Evolutionary conservation across 2,888 invertebrate genomes (phyloP).

Genomic region (Anoplius nigerrimus): DNA sequence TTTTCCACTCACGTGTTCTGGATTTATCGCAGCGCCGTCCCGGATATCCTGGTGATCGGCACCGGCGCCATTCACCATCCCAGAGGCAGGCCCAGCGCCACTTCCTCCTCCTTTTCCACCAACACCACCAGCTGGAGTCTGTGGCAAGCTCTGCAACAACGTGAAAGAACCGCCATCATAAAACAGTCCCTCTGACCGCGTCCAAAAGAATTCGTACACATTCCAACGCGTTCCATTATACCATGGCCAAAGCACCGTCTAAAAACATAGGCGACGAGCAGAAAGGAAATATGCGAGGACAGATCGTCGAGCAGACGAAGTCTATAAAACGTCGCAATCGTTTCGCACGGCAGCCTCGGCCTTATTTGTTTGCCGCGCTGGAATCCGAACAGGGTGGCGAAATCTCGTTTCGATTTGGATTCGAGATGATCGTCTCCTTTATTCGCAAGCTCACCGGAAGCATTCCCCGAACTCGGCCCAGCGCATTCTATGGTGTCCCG

Average conservation of each 20-base stretch:
- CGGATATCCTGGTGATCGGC: conserved; percentile 70
- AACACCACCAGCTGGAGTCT: conserved; percentile 77
- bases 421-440: conserved; percentile 34
- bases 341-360: neutral
- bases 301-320: neutral
- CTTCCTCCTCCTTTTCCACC: conserved; percentile 65
- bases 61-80: conserved; percentile 70
- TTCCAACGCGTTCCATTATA: too few species aligned
- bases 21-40: conserved; percentile 68
- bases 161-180: conserved; percentile 22
- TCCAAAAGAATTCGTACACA: neutral
- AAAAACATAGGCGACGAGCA: too few species aligned
- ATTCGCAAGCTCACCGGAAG: conserved; percentile 25
- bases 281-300: too few species aligned
- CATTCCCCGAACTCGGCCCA: conserved; percentile 18
- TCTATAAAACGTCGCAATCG: neutral
- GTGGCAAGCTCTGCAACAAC: conserved; percentile 78
- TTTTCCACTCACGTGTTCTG: conserved; percentile 71
- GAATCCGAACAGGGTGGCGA: conserved; percentile 27
- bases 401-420: conserved; percentile 45
- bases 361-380: conserved; percentile 27
- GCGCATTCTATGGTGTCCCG: too few species aligned
- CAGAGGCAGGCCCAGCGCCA: conserved; percentile 56
- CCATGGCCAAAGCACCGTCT: neutral
- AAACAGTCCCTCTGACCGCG: neutral